Evolutionary conservation across 2,113 vertebrate genomes (phyloP), one percentile per base, ranked within the genome.

Genomic region (Mormoops blainvillei): DNA sequence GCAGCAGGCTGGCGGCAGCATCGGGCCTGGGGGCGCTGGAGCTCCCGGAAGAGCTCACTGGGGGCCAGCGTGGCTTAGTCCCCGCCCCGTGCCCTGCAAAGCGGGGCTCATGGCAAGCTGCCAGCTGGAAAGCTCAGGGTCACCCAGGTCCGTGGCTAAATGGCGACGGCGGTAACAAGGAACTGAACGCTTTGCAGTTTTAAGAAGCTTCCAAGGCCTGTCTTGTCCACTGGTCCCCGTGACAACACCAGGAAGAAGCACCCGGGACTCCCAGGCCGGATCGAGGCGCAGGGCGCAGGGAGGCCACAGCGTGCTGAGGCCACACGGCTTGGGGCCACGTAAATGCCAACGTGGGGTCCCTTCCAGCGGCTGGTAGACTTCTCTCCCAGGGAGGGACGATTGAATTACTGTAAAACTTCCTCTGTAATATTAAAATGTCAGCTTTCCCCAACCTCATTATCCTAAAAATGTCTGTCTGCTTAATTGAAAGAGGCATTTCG

Each of bases 221-320:
- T 20, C 22, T 28, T 36, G 45, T 26, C 14, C 4, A 1, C 68
- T 45, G 45, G 19, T 54, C 41, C 5, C 26, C 1, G 28, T 4
- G 38, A 31, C 63, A 38, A 36, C 70, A n/a, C 38, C 68, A 1
- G 0, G 0, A 16, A 36, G 54, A 8, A 13, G 54, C 54, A 24
- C 54, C 54, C 3, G 54, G 22, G 54, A 9, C 54, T 14, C 12
- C 3, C 26, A 5, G 67, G 43, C 0, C 0, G n/a, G n/a, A n/a
- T n/a, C n/a, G n/a, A n/a, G 50, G 7, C 18, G 20, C 33, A 2
- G 0, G 68, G 36, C 14, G 3, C 28, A 12, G 50, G 0, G 1
- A 63, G 7, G 36, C 22, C 33, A 3, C 0, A 0, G 36, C 65
- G 28, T 36, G 65, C 16, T 24, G 5, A 4, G 83, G 58, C 41